Evolutionary conservation across 2,888 invertebrate genomes (phyloP), one percentile per base, ranked within the genome.

Genomic region (Drosophila neutralis): DNA sequence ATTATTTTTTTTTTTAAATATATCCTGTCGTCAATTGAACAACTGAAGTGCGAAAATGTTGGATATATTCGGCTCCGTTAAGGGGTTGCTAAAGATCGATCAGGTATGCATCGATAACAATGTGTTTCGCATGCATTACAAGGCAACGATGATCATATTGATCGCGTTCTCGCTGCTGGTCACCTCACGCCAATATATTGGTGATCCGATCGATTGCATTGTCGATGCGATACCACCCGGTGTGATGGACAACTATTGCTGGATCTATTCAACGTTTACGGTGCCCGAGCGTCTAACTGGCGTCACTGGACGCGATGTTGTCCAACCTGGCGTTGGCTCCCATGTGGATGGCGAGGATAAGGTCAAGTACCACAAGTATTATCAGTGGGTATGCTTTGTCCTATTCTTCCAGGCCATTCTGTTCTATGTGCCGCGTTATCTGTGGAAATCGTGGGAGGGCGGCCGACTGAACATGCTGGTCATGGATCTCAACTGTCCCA

Each of bases 161-260:
- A 96, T 98, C 88, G 97, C 98, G 76, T 98, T 98, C 93, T 98
- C 98, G 76, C 94, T 98, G 89, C 94, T 98, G 91, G 98, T 99
- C 75, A 98, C 98, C 58, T 97, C 98, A 79, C 95, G 98, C 69
- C 98, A 98, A 92, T 98, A 98, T 93, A 98, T 99, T 91, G 98
- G 98, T 13, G 98, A 98, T 93, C 98, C 98, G 29, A 99, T 99
- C 92, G 98, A 98, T 94, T 99, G 98, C 93, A 97, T 98, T 92
- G 97, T 97, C 51, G 97, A 97, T 90, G 97, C 97, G 90, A 97
- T 98, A 78, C 97, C 97, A n/a, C 94, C 96, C 76, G 95, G 96
- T 89, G 96, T 98, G 4, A 97, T 98, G 96, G 98, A 98, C 94
- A 98, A 97, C 36, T 98, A 98, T 92, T 98, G 98, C 94, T 97